phyloP scores from a whole-genome alignment of 2,113 vertebrate species.

The Osmerus mordax region DNA sequence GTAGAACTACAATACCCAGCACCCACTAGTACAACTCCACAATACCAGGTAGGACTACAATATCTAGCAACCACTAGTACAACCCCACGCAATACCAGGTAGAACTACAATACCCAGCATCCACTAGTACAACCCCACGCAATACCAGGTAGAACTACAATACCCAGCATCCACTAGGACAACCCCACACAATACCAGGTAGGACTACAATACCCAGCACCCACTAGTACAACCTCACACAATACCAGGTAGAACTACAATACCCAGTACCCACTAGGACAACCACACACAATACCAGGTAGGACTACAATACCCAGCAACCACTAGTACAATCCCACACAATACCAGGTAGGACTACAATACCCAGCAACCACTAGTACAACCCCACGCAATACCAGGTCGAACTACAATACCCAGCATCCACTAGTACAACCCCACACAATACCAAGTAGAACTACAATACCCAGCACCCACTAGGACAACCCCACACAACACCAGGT shows the following conservation, averaged over 20 bases:
- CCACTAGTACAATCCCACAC: too few relatives aligned
- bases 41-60: neutral
- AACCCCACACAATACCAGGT: neutral
- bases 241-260: neutral
- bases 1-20: neutral
- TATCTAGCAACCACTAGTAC: too few relatives aligned
- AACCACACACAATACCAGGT: neutral
- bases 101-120: neutral
- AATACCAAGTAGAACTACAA: too few relatives aligned
- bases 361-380: too few relatives aligned
- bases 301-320: too few relatives aligned
- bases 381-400: neutral
- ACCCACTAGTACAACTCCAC: neutral
- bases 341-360: too few relatives aligned
- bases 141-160: too few relatives aligned
- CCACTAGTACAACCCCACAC: too few relatives aligned
- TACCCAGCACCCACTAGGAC: too few relatives aligned
- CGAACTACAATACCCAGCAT: neutral
- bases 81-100: neutral
- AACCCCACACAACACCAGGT: too few relatives aligned
- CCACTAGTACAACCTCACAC: neutral
- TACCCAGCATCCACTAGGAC: too few relatives aligned
- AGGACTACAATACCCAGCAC: neutral
- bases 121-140: neutral
- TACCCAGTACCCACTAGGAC: neutral